Conservation (phyloP, 2,797 vertebrate genomes). For the Tachyglossus aculeatus region DNA sequence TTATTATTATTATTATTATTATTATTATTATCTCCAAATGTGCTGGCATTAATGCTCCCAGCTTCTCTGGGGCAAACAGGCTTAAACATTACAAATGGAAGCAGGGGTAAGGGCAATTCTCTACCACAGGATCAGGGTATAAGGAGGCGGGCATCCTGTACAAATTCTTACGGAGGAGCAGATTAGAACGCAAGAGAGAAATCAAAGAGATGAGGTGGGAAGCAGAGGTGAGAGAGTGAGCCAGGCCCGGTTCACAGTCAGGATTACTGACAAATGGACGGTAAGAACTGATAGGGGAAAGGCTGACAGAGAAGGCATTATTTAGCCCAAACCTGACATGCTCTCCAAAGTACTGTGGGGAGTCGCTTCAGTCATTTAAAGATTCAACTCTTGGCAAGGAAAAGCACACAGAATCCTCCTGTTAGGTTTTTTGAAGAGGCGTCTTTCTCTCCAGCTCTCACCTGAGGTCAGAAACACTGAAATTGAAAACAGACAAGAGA, state of each 20-base stretch:
- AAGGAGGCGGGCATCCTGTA: no score
- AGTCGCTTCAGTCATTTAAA: slow-evolving; percentile 56
- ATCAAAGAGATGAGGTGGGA: slow-evolving; percentile 19
- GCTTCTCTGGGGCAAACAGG: no score
- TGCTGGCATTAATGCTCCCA: no score
- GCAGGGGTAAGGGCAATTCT: no score
- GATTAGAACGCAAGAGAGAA: no score
- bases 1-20: no score
- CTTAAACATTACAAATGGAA: no score
- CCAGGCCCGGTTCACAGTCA: slow-evolving; percentile 42
- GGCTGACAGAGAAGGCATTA: slow-evolving; percentile 47
- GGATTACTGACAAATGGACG: slow-evolving; percentile 46
- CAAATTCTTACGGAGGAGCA: no score
- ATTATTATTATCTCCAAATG: no score
- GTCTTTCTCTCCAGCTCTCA: slow-evolving; percentile 44
- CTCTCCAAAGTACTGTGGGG: slow-evolving; percentile 4
- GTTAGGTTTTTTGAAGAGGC: slow-evolving; percentile 55
- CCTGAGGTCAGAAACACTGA: slow-evolving; percentile 20
- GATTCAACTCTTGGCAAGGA: slow-evolving; percentile 49
- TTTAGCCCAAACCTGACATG: slow-evolving; percentile 25
- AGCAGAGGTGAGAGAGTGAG: slow-evolving; percentile 45
- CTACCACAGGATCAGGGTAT: no score
- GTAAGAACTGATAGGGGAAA: slow-evolving; percentile 17
- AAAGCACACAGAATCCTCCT: slow-evolving; percentile 51
- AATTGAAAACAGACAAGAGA: slow-evolving; percentile 37